Evolutionary conservation across 1,140 invertebrate genomes (phyloP), one percentile per base, ranked within the genome.

Genomic region (Chionoecetes opilio): DNA sequence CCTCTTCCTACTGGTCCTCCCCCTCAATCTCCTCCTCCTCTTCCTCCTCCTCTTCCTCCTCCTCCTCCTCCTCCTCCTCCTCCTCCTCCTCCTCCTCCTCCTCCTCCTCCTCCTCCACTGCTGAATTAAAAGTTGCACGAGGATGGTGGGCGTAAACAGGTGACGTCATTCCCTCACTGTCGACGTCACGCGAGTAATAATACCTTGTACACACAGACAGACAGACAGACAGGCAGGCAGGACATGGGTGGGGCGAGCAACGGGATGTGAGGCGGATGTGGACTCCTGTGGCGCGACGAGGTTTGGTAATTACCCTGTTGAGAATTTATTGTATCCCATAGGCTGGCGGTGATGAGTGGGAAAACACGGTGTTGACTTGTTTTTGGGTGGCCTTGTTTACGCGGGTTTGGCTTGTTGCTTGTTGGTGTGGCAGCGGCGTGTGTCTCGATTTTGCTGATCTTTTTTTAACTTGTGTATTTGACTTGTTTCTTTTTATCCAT

Each of bases 91-190:
- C 63, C 63, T 75, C n/a, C 26, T 75, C 21, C 63, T 75, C 53
- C 6, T 75, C 9, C 53, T 75, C 53, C 6, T 75, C 21, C 53
- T 75, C 2, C 53, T 75, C 63, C 63, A n/a, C 8, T 75, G n/a
- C 8, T 17, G 26, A 17, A 75, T 26, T n/a, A 75, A 75, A 8
- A 75, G 26, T 1, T 75, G 21, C 63, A 21, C n/a, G 63, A 26
- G 63, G 63, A 0, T n/a, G 63, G 63, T 75, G 63, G 63, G 63
- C 63, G 63, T 2, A 26, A n/a, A n/a, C 63, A n/a, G 0, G 5
- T 75, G 63, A 75, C 63, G 63, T 75, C 63, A 75, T 75, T 11
- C 63, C n/a, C 63, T 75, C 63, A 75, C n/a, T 75, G 21, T 75
- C 63, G 5, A n/a, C 63, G 63, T 75, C 63, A 75, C 2, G 21